Percentiles rank a stretch among this genome's conserved stretches.
Conservation (phyloP, 2,113 vertebrate species). For the Eudorcas thomsonii region DNA sequence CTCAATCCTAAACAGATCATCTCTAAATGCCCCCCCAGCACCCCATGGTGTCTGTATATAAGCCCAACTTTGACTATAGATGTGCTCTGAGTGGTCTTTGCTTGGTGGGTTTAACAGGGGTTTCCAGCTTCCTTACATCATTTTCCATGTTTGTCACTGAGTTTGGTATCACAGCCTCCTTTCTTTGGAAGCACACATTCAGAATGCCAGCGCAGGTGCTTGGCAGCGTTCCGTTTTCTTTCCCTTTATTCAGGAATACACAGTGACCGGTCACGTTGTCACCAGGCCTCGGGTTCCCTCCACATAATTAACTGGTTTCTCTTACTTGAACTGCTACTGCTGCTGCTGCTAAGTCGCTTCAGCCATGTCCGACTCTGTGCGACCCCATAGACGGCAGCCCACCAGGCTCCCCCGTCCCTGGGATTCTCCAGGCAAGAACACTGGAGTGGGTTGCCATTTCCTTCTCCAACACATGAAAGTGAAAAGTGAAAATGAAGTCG, state of each 20-base stretch:
- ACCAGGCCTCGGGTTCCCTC: too few species aligned
- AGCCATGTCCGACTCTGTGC: rapidly evolving
- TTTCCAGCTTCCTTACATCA: rapidly evolving
- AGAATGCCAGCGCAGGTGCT: rapidly evolving
- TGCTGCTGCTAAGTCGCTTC: too few species aligned
- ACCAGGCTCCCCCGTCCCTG: too few species aligned
- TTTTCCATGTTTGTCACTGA: not conserved
- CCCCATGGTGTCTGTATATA: not conserved
- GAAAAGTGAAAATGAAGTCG: too few species aligned
- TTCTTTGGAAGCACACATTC: not conserved
- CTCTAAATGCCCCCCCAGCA: not conserved
- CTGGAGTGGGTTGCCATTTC: too few species aligned
- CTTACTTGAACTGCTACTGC: too few species aligned
- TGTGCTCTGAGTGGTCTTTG: not conserved
- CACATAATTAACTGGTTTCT: not conserved
- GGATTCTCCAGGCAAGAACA: too few species aligned
- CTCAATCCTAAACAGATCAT: not conserved
- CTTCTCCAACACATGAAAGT: too few species aligned
- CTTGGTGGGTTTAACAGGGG: not conserved
- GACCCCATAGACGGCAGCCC: rapidly evolving
- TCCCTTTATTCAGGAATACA: not conserved
- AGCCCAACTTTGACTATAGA: not conserved
- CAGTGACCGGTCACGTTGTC: not conserved
- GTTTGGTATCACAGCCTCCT: not conserved
- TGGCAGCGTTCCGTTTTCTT: not conserved